A percentile compares a stretch with the other conserved stretches of the same genome.
Evolutionary conservation across 2,797 vertebrate species (phyloP).

Genomic region (Microctenopoma lineatum): DNA sequence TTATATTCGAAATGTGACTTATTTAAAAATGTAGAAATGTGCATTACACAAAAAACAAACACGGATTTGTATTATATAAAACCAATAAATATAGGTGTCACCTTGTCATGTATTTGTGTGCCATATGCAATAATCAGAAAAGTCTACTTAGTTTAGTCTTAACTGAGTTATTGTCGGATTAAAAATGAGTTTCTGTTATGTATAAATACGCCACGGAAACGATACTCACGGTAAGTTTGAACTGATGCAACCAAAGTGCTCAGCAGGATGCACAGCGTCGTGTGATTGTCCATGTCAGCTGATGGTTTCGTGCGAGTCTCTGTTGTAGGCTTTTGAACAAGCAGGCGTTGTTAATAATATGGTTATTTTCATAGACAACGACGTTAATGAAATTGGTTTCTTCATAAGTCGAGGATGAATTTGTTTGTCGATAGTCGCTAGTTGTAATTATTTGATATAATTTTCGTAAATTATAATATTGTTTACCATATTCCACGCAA

Average conservation of each 20-base stretch:
- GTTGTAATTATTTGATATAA: neutral
- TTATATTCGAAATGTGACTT: neutral
- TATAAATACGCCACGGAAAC: neutral
- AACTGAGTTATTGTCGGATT: neutral
- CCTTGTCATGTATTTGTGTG: neutral
- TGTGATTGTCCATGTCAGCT: conserved; percentile 43
- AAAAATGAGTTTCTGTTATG: neutral
- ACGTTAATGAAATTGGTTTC: neutral
- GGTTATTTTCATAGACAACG: neutral
- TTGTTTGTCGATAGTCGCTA: neutral
- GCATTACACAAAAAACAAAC: neutral
- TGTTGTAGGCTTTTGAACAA: neutral
- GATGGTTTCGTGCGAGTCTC: neutral
- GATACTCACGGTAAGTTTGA: conserved; percentile 71
- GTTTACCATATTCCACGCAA: neutral
- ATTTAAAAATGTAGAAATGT: neutral
- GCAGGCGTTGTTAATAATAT: too few relatives aligned
- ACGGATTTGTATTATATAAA: neutral
- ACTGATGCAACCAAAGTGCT: conserved; percentile 39
- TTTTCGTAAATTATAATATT: neutral
- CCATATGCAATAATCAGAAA: neutral
- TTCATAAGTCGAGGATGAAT: accelerated
- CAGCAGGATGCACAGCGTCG: conserved; percentile 45
- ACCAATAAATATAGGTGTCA: neutral
- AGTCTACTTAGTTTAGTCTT: neutral